Base-by-base conservation (phyloP, 1,140 invertebrate genomes). In the Thaumetopoea pityocampa region DNA sequence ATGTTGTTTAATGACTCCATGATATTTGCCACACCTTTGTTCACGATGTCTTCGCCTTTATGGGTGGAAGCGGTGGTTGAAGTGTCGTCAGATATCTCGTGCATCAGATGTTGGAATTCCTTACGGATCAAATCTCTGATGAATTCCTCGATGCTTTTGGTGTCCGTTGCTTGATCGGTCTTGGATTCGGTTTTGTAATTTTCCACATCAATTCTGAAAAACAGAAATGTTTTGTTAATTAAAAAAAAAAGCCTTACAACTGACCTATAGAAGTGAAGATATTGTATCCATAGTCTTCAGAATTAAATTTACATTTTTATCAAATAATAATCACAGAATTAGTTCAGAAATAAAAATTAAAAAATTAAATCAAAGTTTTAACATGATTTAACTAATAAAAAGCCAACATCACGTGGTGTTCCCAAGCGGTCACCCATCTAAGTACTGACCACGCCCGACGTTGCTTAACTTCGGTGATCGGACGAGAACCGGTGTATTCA, bases 121-220 rank as follows among this genome's bases (percentile, higher is more conserved):
- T 73, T 83, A 3, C 71, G 64, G 4, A 83, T 79, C 7, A 83
- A 52, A 7, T 73, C 66, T 23, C 57, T 51, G 12, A 83, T 79
- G 28, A 68, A 83, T 0, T 78, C 77, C 30, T 83, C 77, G 2
- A 83, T 79, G 47, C 69, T 63, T n/a, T 37, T 23, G 7, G 79
- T 81, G 44, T 79, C 71, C 0, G 79, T 83, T 1, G 77, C 51
- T 41, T 69, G 76, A 45, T 83, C 76, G 2, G 65, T 51, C 20
- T 62, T 77, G 4, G 33, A 11, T 38, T 67, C 57, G 14, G 24
- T 17, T 37, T 36, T 36, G 9, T 53, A 20, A 4, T 8, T 16
- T 23, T 41, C 37, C 0, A 5, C 16, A 5, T 6, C 6, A 1
- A 26, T 29, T 6, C 24, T 38, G 15, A 0, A 38, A 28, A 1